Conservation (phyloP, 1,140 invertebrate species). For the Cheumatopsyche charites region DNA sequence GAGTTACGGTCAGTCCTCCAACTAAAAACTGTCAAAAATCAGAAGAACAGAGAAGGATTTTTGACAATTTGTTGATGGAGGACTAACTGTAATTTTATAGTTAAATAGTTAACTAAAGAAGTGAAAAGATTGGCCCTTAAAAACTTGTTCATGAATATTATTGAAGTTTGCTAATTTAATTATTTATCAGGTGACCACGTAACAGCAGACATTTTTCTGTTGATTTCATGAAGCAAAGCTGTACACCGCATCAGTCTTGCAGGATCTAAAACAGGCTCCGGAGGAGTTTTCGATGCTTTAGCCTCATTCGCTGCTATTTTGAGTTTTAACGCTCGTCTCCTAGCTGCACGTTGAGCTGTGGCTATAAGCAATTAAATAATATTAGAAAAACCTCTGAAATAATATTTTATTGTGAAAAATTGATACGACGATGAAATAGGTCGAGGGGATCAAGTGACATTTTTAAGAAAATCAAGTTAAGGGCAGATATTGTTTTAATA, state of each 20-base stretch:
- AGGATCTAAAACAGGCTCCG: conserved; percentile 53
- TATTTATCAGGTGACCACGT: conserved; percentile 65
- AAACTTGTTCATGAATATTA: neutral
- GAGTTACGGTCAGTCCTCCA: too few relatives aligned
- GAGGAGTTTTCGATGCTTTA: conserved; percentile 56
- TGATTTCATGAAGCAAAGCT: conserved; percentile 74
- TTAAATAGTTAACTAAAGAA: too few relatives aligned
- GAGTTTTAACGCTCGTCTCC: conserved; percentile 42
- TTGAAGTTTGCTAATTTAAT: neutral
- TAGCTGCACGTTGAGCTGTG: conserved; percentile 37
- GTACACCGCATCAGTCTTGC: conserved; percentile 56
- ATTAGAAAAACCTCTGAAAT: neutral
- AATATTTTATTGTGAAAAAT: neutral
- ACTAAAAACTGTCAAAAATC: too few relatives aligned
- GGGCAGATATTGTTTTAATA: too few relatives aligned
- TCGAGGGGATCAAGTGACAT: too few relatives aligned
- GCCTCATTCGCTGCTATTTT: conserved; percentile 62
- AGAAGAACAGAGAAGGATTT: too few relatives aligned
- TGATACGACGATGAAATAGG: too few relatives aligned
- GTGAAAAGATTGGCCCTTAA: too few relatives aligned
- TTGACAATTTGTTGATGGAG: too few relatives aligned
- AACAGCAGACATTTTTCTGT: conserved; percentile 72
- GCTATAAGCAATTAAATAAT: conserved; percentile 22
- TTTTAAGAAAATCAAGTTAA: too few relatives aligned
- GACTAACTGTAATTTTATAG: too few relatives aligned